A percentile compares a stretch with the other conserved stretches of the same genome.
Conservation (phyloP, 2,113 vertebrate genomes). For the Nothocercus julius region DNA sequence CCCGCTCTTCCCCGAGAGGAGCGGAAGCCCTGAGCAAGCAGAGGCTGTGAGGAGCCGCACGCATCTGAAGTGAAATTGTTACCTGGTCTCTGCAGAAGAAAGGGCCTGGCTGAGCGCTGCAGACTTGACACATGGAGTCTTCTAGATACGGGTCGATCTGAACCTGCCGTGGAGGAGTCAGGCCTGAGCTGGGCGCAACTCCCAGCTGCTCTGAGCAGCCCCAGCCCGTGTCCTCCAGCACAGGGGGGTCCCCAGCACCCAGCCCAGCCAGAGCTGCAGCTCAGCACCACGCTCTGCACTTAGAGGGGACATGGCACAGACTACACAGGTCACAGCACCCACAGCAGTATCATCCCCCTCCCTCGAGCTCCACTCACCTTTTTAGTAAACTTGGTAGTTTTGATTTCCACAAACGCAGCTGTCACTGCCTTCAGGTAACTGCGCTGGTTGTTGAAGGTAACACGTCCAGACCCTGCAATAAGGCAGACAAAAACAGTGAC, state of each 20-base stretch:
- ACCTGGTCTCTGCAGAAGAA: constrained; percentile 99
- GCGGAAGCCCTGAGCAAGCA: too few species aligned
- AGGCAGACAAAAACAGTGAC: not conserved
- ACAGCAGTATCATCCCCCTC: too few species aligned
- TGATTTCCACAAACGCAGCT: constrained; percentile 97
- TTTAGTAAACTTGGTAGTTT: constrained; percentile 98
- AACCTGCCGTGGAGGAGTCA: constrained; percentile 77
- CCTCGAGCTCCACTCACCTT: constrained; percentile 80
- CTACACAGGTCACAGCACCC: rapidly evolving
- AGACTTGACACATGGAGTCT: constrained; percentile 96
- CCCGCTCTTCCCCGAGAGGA: rapidly evolving
- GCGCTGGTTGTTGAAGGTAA: constrained; percentile 97
- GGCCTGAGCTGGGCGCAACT: rapidly evolving
- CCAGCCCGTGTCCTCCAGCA: rapidly evolving
- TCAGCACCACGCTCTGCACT: too few species aligned
- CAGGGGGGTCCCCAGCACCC: not conserved
- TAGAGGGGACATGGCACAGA: rapidly evolving
- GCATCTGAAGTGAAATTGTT: not conserved
- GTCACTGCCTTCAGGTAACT: constrained; percentile 97
- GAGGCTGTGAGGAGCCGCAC: rapidly evolving
- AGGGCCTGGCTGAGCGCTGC: constrained; percentile 91
- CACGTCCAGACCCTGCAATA: constrained; percentile 92
- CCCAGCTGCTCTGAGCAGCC: rapidly evolving
- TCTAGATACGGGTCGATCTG: constrained; percentile 98
- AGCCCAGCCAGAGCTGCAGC: not conserved